Percentiles rank a stretch among this genome's conserved stretches.
Conservation (phyloP, 2,888 invertebrate genomes). For the Gymnoscelis rufifasciata region DNA sequence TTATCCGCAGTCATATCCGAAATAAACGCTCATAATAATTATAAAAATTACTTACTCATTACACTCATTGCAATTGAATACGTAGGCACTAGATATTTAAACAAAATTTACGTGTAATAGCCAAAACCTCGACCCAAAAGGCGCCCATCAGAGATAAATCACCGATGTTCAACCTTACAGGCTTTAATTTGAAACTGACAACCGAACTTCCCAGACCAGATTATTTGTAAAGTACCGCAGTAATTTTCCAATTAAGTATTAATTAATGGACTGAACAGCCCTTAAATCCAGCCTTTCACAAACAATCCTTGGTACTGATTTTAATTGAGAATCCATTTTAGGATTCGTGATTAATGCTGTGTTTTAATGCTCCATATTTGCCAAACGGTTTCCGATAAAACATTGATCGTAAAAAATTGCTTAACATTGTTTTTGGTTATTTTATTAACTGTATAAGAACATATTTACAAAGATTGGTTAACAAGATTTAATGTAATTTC, state of each 20-base stretch:
- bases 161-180: conserved; percentile 2
- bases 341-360: too few relatives aligned
- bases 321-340: not conserved
- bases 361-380: too few relatives aligned
- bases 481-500: too few relatives aligned
- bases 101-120: not conserved
- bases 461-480: too few relatives aligned
- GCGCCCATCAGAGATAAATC: conserved; percentile 1
- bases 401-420: too few relatives aligned
- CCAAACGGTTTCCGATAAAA: too few relatives aligned
- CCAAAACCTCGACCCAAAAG: not conserved
- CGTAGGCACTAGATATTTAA: not conserved
- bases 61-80: too few relatives aligned
- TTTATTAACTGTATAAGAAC: too few relatives aligned
- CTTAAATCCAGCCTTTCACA: conserved; percentile 2
- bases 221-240: conserved; percentile 20
- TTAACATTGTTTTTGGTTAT: too few relatives aligned
- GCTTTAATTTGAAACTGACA: conserved; percentile 8
- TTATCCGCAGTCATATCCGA: too few relatives aligned
- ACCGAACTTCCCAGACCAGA: conserved; percentile 4
- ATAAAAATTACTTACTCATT: too few relatives aligned
- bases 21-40: too few relatives aligned
- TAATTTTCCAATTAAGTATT: conserved; percentile 28
- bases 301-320: not conserved
- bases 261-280: conserved; percentile 2